Conservation (phyloP, 53 echinoderm and acorn worm genomes). For the Hippasteria phrygiana region DNA sequence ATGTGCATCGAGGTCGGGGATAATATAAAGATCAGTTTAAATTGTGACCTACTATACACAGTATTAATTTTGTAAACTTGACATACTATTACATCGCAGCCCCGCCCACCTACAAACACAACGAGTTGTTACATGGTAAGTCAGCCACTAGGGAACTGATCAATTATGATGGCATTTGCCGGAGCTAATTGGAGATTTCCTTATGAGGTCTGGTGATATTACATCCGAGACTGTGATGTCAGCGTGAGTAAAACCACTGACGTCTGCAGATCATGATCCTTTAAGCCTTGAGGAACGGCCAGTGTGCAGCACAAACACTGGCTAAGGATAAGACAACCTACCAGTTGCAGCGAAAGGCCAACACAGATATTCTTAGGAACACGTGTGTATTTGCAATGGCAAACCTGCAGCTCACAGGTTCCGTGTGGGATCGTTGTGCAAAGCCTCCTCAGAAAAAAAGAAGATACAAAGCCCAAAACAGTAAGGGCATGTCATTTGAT, state of each 20-base stretch:
- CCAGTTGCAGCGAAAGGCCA: no score
- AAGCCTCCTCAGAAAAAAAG: no score
- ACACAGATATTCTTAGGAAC: no score
- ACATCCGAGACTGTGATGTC: not conserved
- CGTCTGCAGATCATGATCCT: not conserved
- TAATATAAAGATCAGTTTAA: no score
- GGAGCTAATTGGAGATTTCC: slow-evolving; percentile 52
- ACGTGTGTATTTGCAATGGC: no score
- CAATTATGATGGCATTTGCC: slow-evolving; percentile 5
- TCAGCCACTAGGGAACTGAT: slow-evolving; percentile 21
- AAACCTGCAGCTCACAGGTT: no score
- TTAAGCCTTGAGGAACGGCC: not conserved
- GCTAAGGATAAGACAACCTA: not conserved
- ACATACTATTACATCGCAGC: not conserved
- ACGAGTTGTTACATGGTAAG: not conserved
- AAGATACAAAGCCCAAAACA: no score
- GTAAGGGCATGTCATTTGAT: no score
- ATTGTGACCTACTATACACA: no score
- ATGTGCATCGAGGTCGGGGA: no score
- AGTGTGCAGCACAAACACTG: not conserved
- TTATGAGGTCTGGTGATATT: not conserved
- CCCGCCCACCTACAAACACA: not conserved
- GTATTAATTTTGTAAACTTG: not conserved
- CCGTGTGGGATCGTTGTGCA: no score
- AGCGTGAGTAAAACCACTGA: not conserved